Percentiles rank a stretch among this genome's conserved stretches.
Evolutionary conservation across 2,797 vertebrate species (phyloP).

Genomic region (Clamator glandarius): DNA sequence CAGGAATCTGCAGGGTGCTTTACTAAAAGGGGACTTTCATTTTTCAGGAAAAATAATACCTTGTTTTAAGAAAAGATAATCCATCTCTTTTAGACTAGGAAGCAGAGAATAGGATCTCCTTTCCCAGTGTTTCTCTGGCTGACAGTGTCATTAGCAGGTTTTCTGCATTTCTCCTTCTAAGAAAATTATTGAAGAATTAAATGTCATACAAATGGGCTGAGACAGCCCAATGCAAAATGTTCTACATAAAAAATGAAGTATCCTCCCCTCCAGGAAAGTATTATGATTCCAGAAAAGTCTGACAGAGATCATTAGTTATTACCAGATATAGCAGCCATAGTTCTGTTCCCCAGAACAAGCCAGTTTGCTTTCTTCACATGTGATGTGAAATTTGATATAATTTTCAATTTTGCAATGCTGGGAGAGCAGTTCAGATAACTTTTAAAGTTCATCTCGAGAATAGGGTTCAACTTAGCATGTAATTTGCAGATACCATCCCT

Average conservation of each 20-base stretch:
- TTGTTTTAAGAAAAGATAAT: background rate
- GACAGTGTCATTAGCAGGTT: background rate
- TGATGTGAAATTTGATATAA: background rate
- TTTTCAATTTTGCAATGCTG: background rate
- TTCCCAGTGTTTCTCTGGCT: background rate
- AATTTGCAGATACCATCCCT: background rate
- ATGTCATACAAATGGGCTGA: background rate
- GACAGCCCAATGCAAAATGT: background rate
- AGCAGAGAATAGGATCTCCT: background rate
- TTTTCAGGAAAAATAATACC: background rate
- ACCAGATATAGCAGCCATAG: rapidly evolving
- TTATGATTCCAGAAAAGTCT: background rate
- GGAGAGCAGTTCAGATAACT: background rate
- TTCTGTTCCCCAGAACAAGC: background rate
- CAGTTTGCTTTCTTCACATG: background rate
- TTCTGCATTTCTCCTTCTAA: background rate
- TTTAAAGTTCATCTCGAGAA: background rate
- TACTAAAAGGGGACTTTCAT: background rate
- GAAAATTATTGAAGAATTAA: background rate
- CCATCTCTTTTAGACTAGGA: background rate
- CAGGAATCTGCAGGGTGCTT: background rate
- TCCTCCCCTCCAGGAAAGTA: background rate
- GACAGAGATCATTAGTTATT: background rate
- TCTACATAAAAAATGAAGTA: background rate
- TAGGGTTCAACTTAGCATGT: background rate